Conservation (phyloP, 2,888 invertebrate genomes). For the Erebia palarica region DNA sequence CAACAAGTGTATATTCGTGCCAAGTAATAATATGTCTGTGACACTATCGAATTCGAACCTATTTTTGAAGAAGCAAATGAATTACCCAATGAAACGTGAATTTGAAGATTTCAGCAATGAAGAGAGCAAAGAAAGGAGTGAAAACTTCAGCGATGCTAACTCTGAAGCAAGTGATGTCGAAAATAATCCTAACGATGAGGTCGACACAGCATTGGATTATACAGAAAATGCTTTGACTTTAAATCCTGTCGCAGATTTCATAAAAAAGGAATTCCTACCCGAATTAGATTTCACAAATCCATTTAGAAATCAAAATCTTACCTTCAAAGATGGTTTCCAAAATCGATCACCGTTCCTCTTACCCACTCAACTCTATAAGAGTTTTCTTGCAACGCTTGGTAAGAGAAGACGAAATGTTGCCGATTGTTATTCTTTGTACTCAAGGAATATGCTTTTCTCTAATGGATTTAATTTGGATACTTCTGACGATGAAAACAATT, state of each 20-base stretch:
- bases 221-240: slow-evolving; percentile 67
- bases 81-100: slow-evolving; percentile 74
- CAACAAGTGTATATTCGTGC: slow-evolving; percentile 52
- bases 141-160: slow-evolving; percentile 69
- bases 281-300: slow-evolving; percentile 74
- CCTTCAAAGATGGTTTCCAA: slow-evolving; percentile 70
- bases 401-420: slow-evolving; percentile 74
- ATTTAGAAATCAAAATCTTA: slow-evolving; percentile 68
- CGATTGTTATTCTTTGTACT: slow-evolving; percentile 75
- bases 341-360: slow-evolving; percentile 83
- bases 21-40: slow-evolving; percentile 64
- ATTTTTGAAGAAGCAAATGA: slow-evolving; percentile 70
- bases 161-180: slow-evolving; percentile 75
- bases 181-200: slow-evolving; percentile 62
- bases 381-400: slow-evolving; percentile 85
- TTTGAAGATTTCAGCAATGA: slow-evolving; percentile 66
- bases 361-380: slow-evolving; percentile 91
- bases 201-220: slow-evolving; percentile 65
- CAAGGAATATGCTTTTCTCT: slow-evolving; percentile 82
- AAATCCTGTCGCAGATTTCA: slow-evolving; percentile 75
- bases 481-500: slow-evolving; percentile 73
- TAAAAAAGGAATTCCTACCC: slow-evolving; percentile 77
- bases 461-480: slow-evolving; percentile 69
- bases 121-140: slow-evolving; percentile 65
- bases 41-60: slow-evolving; percentile 68